Conservation (phyloP, 2,113 vertebrate species). For the Xiphophorus hellerii region DNA sequence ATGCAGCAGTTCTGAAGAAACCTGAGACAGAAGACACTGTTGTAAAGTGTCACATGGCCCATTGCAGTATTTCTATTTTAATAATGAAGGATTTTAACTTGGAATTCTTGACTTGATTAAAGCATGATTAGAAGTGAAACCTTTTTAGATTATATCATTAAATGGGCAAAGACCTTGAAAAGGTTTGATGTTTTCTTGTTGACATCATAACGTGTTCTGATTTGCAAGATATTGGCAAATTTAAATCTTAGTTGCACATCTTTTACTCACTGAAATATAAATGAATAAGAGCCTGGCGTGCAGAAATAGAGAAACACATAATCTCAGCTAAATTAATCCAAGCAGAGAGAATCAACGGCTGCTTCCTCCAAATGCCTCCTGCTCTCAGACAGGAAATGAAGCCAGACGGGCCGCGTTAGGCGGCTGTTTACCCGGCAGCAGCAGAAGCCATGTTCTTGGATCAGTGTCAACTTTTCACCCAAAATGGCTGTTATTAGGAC, state of each 20-base stretch:
- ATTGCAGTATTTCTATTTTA: not conserved
- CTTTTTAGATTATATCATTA: not conserved
- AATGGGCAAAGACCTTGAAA: slow-evolving; percentile 16
- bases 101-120: slow-evolving; percentile 12
- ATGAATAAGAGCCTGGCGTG: slow-evolving; percentile 20
- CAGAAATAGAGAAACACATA: slow-evolving; percentile 38
- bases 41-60: not conserved
- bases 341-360: slow-evolving; percentile 40
- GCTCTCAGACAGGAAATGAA: slow-evolving; percentile 61
- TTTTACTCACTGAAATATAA: not conserved
- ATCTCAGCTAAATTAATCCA: slow-evolving; percentile 59
- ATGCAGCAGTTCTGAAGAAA: no score
- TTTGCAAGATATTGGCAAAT: not conserved
- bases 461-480: slow-evolving; percentile 55
- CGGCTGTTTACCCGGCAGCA: slow-evolving; percentile 48
- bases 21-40: no score
- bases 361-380: slow-evolving; percentile 47
- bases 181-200: not conserved
- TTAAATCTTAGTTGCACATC: not conserved
- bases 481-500: slow-evolving; percentile 65
- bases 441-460: slow-evolving; percentile 56
- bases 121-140: slow-evolving; percentile 31
- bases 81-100: slow-evolving; percentile 12
- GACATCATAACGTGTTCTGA: not conserved
- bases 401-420: slow-evolving; percentile 27